A percentile compares a stretch with the other conserved stretches of the same genome.
These are phyloP conservation scores for Callinectes sapidus DNA, from an alignment of 2,888 invertebrate genomes.

Conservation along the genomic window DNA sequence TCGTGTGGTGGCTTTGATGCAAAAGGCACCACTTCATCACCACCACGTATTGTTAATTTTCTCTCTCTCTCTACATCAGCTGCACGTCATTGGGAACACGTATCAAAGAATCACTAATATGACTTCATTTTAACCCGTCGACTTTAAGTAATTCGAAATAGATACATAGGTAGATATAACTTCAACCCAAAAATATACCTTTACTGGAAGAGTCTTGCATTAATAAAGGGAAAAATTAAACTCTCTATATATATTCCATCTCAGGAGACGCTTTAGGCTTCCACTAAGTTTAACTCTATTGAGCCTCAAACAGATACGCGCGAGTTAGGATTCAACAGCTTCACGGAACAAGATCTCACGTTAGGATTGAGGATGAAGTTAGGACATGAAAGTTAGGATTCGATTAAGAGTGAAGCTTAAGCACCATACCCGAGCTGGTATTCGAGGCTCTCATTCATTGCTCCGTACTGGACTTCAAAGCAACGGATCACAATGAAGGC, in stretches of 20 bases:
- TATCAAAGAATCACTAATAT: not conserved
- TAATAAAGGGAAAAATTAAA: not conserved
- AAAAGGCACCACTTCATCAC: not conserved
- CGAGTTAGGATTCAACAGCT: constrained; percentile 12
- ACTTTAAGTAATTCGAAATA: not conserved
- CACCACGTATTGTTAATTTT: not conserved
- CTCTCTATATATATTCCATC: not conserved
- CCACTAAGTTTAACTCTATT: constrained; percentile 4
- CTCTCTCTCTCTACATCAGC: not conserved
- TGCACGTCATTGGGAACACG: not conserved
- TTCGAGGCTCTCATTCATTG: constrained; percentile 16
- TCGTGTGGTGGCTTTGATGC: not conserved
- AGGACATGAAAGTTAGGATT: not conserved
- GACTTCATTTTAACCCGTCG: not conserved
- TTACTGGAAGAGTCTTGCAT: not conserved
- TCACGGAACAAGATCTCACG: constrained; percentile 19
- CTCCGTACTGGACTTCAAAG: not conserved
- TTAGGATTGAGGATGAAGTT: constrained; percentile 21
- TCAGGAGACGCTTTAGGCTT: not conserved
- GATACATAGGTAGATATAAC: too few species aligned
- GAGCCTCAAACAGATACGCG: constrained; percentile 29
- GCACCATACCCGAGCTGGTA: not conserved
- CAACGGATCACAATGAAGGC: not conserved
- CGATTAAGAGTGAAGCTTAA: constrained; percentile 21
- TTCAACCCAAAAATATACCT: not conserved